Conservation (phyloP, 2,888 invertebrate species). For the Halocaridina rubra region DNA sequence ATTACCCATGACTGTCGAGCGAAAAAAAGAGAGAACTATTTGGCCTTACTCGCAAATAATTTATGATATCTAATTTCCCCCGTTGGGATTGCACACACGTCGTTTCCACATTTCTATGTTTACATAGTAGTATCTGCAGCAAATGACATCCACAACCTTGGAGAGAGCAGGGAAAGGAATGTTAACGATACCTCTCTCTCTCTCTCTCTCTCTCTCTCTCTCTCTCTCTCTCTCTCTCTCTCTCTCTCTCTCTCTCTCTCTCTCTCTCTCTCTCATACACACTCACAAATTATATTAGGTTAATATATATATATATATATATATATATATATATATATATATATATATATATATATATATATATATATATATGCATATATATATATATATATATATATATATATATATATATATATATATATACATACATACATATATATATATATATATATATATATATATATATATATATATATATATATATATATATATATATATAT, state of each 20-base stretch:
- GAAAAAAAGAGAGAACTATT: not conserved
- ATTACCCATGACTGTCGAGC: too few species aligned
- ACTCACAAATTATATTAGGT: too few species aligned
- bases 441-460: too few species aligned
- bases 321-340: constrained; percentile 16
- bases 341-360: not conserved
- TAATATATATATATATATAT: constrained; percentile 28
- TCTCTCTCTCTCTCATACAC: not conserved
- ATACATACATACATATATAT: not conserved
- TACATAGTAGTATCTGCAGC: too few species aligned
- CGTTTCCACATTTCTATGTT: too few species aligned
- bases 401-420: not conserved
- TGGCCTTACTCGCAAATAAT: too few species aligned
- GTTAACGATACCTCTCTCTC: not conserved
- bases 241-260: not conserved
- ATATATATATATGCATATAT: not conserved
- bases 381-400: not conserved
- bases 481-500: too few species aligned
- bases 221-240: not conserved
- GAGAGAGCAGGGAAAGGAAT: too few species aligned
- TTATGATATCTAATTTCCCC: too few species aligned
- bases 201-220: not conserved
- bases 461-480: too few species aligned
- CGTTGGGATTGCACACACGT: too few species aligned
- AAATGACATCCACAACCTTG: too few species aligned